Evolutionary conservation across 2,113 vertebrate species (phyloP).

Genomic region (Osmerus mordax): DNA sequence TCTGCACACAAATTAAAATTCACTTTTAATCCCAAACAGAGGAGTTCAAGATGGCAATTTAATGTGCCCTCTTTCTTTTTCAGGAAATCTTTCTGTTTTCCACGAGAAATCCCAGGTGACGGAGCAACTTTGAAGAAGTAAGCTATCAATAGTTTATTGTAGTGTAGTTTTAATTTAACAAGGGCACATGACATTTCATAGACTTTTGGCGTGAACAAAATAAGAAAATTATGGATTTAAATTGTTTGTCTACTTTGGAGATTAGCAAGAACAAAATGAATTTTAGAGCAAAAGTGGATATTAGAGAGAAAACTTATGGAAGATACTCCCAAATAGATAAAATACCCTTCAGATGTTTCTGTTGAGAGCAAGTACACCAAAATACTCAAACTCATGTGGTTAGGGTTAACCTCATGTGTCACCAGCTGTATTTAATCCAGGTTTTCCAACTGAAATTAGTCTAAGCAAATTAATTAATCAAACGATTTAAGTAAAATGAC

Average conservation of each 20-base stretch:
- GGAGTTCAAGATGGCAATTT: conserved; percentile 64
- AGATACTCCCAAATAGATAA: conserved; percentile 59
- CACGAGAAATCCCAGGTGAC: conserved; percentile 64
- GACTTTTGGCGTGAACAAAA: conserved; percentile 30
- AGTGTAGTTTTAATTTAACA: conserved; percentile 64
- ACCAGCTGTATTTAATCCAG: too few relatives aligned
- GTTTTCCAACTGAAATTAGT: too few relatives aligned
- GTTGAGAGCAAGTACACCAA: background rate
- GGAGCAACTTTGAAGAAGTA: conserved; percentile 59
- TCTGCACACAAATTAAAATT: conserved; percentile 59
- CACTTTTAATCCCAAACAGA: conserved; percentile 67
- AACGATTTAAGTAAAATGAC: too few relatives aligned
- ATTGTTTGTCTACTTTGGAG: conserved; percentile 63
- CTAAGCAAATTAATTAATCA: too few relatives aligned
- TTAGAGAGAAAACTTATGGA: conserved; percentile 60
- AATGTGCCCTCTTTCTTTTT: conserved; percentile 59
- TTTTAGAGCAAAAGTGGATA: conserved; percentile 60
- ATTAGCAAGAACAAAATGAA: conserved; percentile 71
- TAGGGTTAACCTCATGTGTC: too few relatives aligned
- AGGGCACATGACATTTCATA: conserved; percentile 56
- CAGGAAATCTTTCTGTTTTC: conserved; percentile 53
- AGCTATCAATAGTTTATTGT: conserved; percentile 67
- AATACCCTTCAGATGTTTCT: conserved; percentile 51
- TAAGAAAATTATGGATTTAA: conserved; percentile 50
- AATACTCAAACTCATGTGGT: too few relatives aligned